A percentile compares a stretch with the other conserved stretches of the same genome.
phyloP scores from a whole-genome alignment of 2,888 invertebrate genomes.

The Dione juno region DNA sequence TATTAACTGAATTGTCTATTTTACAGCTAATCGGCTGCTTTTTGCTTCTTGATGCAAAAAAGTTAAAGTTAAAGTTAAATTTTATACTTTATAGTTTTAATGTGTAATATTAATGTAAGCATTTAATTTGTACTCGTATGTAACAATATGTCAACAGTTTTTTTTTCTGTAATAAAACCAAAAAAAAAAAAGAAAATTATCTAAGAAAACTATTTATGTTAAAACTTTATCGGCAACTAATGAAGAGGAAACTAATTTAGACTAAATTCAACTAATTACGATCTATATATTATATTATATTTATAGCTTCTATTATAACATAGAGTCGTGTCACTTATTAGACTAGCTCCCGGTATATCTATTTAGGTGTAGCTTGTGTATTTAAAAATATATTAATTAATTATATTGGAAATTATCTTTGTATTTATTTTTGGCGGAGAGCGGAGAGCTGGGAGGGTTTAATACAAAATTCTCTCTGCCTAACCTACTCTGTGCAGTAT shows the following conservation, averaged over 20 bases:
- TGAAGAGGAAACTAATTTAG: background rate
- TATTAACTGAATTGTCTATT: background rate
- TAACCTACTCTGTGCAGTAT: background rate
- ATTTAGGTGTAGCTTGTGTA: conserved; percentile 38
- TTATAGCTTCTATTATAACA: conserved; percentile 1
- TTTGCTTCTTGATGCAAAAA: conserved; percentile 8
- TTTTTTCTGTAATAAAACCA: background rate
- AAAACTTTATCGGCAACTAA: background rate
- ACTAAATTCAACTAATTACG: conserved; percentile 5
- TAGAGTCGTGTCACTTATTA: background rate
- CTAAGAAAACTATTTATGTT: background rate
- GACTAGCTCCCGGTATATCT: conserved; percentile 16
- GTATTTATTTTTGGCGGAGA: background rate
- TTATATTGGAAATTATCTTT: conserved; percentile 14
- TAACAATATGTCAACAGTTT: background rate
- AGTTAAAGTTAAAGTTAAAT: background rate
- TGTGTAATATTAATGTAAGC: conserved; percentile 8
- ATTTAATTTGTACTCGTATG: conserved; percentile 2
- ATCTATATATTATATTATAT: conserved; percentile 9
- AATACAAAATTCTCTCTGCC: too few relatives aligned
- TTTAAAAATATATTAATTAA: too few relatives aligned
- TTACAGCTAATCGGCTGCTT: conserved; percentile 6
- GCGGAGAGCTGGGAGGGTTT: background rate
- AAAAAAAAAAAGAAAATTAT: background rate
- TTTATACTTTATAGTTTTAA: conserved; percentile 1